Base-by-base conservation (phyloP, 2,888 invertebrate species). In the Drosophila pseudotalamancana region DNA sequence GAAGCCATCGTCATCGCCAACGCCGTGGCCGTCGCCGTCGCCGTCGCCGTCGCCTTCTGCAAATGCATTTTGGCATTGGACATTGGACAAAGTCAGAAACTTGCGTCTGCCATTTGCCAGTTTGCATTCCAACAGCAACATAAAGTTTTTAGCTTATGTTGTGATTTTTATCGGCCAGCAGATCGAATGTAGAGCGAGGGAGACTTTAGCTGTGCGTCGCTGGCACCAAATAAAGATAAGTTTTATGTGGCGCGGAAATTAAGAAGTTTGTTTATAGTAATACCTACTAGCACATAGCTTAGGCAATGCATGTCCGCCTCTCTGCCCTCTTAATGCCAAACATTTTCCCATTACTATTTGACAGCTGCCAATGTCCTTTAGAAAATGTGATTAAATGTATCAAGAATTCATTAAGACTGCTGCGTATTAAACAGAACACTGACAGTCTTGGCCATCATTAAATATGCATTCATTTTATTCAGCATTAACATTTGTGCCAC, bases 191-290 rank as follows among this genome's bases (percentile, higher is more conserved):
- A 27, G 27, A 19, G 21, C 46, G n/a, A n/a, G n/a, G 12, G 23
- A n/a, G 27, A 45, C 68, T 54, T 59, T 34, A 49, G 53, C 54
- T 57, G 76, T 54, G 54, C n/a, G n/a, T n/a, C n/a, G n/a, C n/a
- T 70, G 77, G 48, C 62, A 45, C 62, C 63, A 71, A 78, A 86
- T 82, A 84, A 83, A 82, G 81, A 82, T 82, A 82, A 82, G 87
- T 82, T 82, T 88, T 88, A 88, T 82, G 87, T 67, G 87, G 86
- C 81, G 88, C 81, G 81, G 81, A 82, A 88, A 88, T 82, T 86
- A 88, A 79, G 88, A 88, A 88, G 64, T 82, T 86, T 75, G 84
- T 88, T 84, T 81, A 68, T 51, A 66, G 35, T 19, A 31, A 46
- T 31, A 62, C 63, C 42, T 76, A 48, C 34, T 49, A 45, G 6